A percentile compares a stretch with the other conserved stretches of the same genome.
phyloP scores from a whole-genome alignment of 2,113 vertebrate species.

The Oryzias woworae region DNA sequence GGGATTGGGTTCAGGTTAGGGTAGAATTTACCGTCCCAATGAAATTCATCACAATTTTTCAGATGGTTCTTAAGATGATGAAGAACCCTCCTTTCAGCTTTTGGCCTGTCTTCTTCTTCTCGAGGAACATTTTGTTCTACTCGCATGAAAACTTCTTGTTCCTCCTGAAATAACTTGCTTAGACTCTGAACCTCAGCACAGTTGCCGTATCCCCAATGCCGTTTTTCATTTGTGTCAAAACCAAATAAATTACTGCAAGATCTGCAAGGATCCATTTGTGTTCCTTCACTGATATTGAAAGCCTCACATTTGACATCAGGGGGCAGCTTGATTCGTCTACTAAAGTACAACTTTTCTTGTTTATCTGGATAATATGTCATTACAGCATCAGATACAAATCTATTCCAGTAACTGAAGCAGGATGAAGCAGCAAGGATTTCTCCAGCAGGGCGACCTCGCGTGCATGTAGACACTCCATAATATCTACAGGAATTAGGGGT shows the following conservation, averaged over 20 bases:
- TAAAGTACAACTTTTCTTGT: no score
- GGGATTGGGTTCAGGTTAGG: no score
- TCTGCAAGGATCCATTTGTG: slow-evolving; percentile 5
- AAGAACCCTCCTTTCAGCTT: no score
- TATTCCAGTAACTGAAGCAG: no score
- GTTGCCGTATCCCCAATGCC: not conserved
- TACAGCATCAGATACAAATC: no score
- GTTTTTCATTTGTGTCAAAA: rapidly evolving
- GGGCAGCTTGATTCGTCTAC: no score
- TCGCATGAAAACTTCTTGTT: not conserved
- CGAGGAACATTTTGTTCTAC: not conserved
- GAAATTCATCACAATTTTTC: not conserved
- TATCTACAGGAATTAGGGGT: not conserved
- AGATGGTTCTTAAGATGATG: no score
- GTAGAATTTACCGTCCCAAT: not conserved
- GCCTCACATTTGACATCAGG: no score
- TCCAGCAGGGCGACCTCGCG: rapidly evolving
- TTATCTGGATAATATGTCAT: no score
- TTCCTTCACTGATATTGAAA: no score
- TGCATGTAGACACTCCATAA: slow-evolving; percentile 45
- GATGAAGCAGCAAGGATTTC: no score
- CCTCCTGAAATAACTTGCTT: slow-evolving; percentile 34
- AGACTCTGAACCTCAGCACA: slow-evolving; percentile 46
- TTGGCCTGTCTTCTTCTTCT: no score
- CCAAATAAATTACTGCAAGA: slow-evolving; percentile 36